A percentile compares a stretch with the other conserved stretches of the same genome.
Evolutionary conservation across 1,140 invertebrate species (phyloP).

Genomic region (Pemphigus obesinymphae): DNA sequence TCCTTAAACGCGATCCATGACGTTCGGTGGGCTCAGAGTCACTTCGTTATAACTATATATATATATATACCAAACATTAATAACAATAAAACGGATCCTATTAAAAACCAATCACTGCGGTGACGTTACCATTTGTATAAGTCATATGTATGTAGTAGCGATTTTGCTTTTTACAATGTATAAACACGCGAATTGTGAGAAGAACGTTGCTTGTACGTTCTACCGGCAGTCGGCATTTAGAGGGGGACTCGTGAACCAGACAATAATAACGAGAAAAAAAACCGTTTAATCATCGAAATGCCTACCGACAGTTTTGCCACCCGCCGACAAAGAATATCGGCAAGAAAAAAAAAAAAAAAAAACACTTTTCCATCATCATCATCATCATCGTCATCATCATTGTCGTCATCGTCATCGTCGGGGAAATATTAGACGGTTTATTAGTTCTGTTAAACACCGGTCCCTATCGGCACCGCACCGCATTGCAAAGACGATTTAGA

Average conservation of each 20-base stretch:
- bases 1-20: not conserved
- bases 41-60: not conserved
- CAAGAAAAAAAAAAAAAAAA: not conserved
- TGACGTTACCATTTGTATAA: too few relatives aligned
- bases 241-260: not conserved
- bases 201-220: not conserved
- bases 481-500: not conserved
- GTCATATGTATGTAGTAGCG: not conserved
- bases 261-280: not conserved
- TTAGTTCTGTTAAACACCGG: constrained; percentile 39
- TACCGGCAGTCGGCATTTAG: not conserved
- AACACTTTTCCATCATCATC: not conserved
- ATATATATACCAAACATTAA: not conserved
- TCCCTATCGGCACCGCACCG: not conserved
- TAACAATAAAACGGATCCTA: not conserved
- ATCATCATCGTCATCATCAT: not conserved
- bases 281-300: constrained; percentile 20
- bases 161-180: not conserved
- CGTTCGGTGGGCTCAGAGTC: not conserved
- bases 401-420: not conserved
- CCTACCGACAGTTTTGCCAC: constrained; percentile 32
- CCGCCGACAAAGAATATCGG: constrained; percentile 24
- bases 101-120: not conserved
- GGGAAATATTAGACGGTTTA: constrained; percentile 30
- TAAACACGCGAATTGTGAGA: not conserved